Evolutionary conservation across 2,888 invertebrate genomes (phyloP).

Genomic region (Rutpela maculata): DNA sequence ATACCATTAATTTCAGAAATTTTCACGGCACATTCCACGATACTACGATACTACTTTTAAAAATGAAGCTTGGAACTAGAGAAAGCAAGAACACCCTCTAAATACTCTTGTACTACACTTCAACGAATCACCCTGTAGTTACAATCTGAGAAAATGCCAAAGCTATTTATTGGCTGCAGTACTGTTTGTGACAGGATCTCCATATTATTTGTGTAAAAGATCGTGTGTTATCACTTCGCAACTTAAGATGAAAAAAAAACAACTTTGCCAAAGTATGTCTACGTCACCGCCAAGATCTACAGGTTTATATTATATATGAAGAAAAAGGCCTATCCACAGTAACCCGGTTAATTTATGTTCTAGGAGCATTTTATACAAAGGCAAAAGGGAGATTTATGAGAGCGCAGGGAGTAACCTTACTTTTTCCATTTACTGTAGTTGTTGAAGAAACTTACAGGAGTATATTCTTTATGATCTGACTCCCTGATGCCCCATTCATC

Average conservation of each 20-base stretch:
- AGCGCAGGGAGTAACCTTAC: not conserved
- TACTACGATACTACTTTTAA: too few species aligned
- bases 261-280: not conserved
- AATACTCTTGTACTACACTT: too few species aligned
- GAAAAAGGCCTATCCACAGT: not conserved
- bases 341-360: slow-evolving; percentile 15
- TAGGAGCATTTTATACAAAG: slow-evolving; percentile 13
- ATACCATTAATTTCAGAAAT: too few species aligned
- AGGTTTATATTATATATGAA: slow-evolving; percentile 4
- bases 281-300: not conserved
- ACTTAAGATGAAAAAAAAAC: not conserved
- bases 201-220: not conserved
- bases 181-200: not conserved
- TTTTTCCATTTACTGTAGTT: slow-evolving; percentile 13
- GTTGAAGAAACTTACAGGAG: not conserved
- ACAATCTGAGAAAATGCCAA: too few species aligned
- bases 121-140: too few species aligned
- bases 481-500: slow-evolving; percentile 11
- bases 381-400: slow-evolving; percentile 19
- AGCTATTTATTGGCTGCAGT: not conserved
- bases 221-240: not conserved
- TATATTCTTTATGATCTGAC: slow-evolving; percentile 22
- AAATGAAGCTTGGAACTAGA: too few species aligned
- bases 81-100: too few species aligned
- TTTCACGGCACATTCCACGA: too few species aligned